These are phyloP conservation scores for Borostomias antarcticus DNA, from an alignment of 2,797 vertebrate genomes.

Conservation along the genomic window DNA sequence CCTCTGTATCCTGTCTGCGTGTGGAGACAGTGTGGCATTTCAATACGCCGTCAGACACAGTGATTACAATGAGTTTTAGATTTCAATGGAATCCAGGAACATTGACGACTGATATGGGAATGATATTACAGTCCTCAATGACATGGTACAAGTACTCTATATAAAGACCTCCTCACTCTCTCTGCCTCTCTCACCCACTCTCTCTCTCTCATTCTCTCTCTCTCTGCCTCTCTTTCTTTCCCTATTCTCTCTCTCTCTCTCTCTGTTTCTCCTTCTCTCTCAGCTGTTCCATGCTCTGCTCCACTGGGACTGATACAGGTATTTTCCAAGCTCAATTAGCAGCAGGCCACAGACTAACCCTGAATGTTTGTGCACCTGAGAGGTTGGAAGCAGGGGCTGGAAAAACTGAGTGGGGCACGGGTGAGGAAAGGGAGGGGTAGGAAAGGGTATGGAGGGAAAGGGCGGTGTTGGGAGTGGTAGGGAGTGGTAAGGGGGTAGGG, in stretches of 20 bases:
- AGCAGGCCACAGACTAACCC: slow-evolving; percentile 79
- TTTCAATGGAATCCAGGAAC: neutral
- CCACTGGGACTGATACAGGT: slow-evolving; percentile 83
- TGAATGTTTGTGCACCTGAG: slow-evolving; percentile 85
- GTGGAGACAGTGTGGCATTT: slow-evolving; percentile 17
- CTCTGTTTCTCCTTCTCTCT: too few species aligned
- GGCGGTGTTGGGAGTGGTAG: too few species aligned
- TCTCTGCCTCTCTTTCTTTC: too few species aligned
- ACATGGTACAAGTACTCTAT: too few species aligned
- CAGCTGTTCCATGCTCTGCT: slow-evolving; percentile 77
- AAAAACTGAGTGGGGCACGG: slow-evolving; percentile 80
- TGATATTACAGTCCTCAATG: neutral
- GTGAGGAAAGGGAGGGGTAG: slow-evolving; percentile 31
- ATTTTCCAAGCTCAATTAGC: slow-evolving; percentile 86
- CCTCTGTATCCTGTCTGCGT: slow-evolving; percentile 6
- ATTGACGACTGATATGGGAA: neutral
- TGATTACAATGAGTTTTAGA: slow-evolving; percentile 3
- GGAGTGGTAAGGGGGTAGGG: too few species aligned
- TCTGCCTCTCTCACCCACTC: too few species aligned
- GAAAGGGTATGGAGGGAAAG: too few species aligned
- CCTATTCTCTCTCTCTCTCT: too few species aligned
- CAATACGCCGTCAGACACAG: slow-evolving; percentile 17
- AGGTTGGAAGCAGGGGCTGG: slow-evolving; percentile 71
- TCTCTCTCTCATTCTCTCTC: too few species aligned
- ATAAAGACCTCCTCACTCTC: too few species aligned